Evolutionary conservation across 2,888 invertebrate species (phyloP).

Genomic region (Philhelius pedissequus): DNA sequence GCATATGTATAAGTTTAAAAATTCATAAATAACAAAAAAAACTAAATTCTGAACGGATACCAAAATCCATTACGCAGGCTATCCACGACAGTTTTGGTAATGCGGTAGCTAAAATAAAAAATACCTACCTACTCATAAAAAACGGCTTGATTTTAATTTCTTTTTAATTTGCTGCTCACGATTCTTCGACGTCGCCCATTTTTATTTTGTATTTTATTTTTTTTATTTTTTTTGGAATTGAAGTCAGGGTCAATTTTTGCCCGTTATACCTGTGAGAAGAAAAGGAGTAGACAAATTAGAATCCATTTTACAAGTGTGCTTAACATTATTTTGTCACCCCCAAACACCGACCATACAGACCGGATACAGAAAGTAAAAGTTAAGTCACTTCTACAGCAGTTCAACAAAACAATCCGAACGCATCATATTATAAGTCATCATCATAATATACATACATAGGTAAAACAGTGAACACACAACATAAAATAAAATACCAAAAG

Average conservation of each 20-base stretch:
- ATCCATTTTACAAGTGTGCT: slow-evolving; percentile 41
- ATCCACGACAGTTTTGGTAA: slow-evolving; percentile 65
- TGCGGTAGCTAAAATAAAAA: slow-evolving; percentile 62
- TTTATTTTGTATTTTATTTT: slow-evolving; percentile 7
- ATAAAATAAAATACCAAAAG: slow-evolving; percentile 5
- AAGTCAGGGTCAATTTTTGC: slow-evolving; percentile 65
- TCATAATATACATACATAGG: neutral
- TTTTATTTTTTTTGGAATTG: slow-evolving; percentile 1
- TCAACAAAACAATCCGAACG: slow-evolving; percentile 12
- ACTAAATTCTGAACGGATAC: slow-evolving; percentile 25
- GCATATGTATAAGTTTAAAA: too few species aligned
- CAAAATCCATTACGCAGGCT: slow-evolving; percentile 56
- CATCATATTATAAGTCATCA: neutral
- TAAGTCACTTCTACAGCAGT: slow-evolving; percentile 2
- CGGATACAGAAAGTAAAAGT: slow-evolving; percentile 63
- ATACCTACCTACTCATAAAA: slow-evolving; percentile 4
- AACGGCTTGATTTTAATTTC: slow-evolving; percentile 4
- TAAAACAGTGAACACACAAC: too few species aligned
- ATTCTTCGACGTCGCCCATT: slow-evolving; percentile 43
- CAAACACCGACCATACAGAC: neutral
- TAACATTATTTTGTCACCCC: neutral
- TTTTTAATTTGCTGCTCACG: slow-evolving; percentile 51
- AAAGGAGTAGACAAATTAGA: slow-evolving; percentile 1
- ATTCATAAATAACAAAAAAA: slow-evolving; percentile 15
- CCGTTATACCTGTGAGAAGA: slow-evolving; percentile 28